Percentiles rank a stretch among this genome's conserved stretches.
Evolutionary conservation across 2,888 invertebrate genomes (phyloP).

Genomic region (Cinara cedri): DNA sequence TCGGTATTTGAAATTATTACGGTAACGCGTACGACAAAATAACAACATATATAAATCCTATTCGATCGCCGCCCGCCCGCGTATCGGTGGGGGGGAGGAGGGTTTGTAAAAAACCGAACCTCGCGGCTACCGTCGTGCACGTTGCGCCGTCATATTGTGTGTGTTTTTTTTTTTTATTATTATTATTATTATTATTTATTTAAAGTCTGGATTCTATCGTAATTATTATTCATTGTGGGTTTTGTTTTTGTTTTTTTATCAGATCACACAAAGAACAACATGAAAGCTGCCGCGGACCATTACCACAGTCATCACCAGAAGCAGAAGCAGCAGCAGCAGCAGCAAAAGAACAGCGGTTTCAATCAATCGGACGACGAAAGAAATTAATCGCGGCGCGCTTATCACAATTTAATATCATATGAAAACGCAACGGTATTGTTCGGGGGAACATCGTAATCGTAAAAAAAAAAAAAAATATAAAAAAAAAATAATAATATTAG

Average conservation of each 20-base stretch:
- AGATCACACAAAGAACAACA: slow-evolving; percentile 22
- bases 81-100: too few relatives aligned
- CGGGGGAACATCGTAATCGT: background rate
- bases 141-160: too few relatives aligned
- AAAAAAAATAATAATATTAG: slow-evolving; percentile 9
- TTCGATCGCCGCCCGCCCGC: too few relatives aligned
- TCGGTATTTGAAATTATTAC: too few relatives aligned
- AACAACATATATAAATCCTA: too few relatives aligned
- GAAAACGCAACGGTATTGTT: background rate
- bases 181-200: too few relatives aligned
- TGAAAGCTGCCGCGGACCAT: background rate
- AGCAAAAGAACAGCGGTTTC: slow-evolving; percentile 16
- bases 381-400: background rate
- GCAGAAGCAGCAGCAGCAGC: background rate
- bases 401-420: too few relatives aligned
- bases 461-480: background rate
- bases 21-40: too few relatives aligned
- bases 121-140: too few relatives aligned
- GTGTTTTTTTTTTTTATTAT: too few relatives aligned
- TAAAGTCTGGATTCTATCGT: too few relatives aligned
- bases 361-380: slow-evolving; percentile 30
- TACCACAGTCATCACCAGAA: background rate
- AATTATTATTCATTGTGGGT: background rate
- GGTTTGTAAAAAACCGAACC: too few relatives aligned
- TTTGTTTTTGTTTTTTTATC: background rate